A percentile compares a stretch with the other conserved stretches of the same genome.
Evolutionary conservation across 1,140 invertebrate genomes (phyloP).

Genomic region (Lordiphosa stackelbergi): DNA sequence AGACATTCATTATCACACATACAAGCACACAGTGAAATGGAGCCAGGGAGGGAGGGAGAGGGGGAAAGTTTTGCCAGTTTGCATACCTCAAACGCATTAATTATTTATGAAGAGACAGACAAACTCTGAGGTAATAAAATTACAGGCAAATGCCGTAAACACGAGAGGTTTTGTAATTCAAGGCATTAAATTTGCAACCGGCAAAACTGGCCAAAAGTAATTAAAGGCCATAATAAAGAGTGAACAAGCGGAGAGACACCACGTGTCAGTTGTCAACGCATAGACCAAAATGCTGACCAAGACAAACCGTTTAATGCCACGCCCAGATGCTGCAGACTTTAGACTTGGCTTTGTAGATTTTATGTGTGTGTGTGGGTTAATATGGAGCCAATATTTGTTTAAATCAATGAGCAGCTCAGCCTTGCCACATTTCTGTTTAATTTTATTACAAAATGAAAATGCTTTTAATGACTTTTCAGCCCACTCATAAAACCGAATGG

Average conservation of each 20-base stretch:
- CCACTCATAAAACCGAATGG: conserved; percentile 20
- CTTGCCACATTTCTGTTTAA: conserved; percentile 25
- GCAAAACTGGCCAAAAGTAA: conserved; percentile 47
- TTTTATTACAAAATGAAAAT: conserved; percentile 23
- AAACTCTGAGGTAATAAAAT: conserved; percentile 54
- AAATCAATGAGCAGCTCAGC: conserved; percentile 51
- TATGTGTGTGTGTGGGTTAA: conserved; percentile 18
- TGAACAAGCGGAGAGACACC: conserved; percentile 3
- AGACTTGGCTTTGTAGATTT: conserved; percentile 52
- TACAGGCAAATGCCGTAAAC: conserved; percentile 51
- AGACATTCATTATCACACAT: conserved; percentile 36
- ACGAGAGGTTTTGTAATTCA: conserved; percentile 61
- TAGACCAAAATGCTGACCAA: conserved; percentile 33
- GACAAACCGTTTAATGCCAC: conserved; percentile 18
- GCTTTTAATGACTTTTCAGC: conserved; percentile 29
- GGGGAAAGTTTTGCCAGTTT: conserved; percentile 32
- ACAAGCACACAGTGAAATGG: conserved; percentile 6
- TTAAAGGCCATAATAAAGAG: conserved; percentile 53
- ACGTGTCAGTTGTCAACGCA: conserved; percentile 66
- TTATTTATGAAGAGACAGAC: conserved; percentile 54
- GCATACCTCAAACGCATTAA: conserved; percentile 61
- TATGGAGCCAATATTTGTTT: conserved; percentile 47
- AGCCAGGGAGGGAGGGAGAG: no score
- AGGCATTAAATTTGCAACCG: conserved; percentile 57
- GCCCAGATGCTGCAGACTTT: conserved; percentile 18